Evolutionary conservation across 2,797 vertebrate genomes (phyloP), one percentile per base, ranked within the genome.

Genomic region (Sternotherus odoratus): DNA sequence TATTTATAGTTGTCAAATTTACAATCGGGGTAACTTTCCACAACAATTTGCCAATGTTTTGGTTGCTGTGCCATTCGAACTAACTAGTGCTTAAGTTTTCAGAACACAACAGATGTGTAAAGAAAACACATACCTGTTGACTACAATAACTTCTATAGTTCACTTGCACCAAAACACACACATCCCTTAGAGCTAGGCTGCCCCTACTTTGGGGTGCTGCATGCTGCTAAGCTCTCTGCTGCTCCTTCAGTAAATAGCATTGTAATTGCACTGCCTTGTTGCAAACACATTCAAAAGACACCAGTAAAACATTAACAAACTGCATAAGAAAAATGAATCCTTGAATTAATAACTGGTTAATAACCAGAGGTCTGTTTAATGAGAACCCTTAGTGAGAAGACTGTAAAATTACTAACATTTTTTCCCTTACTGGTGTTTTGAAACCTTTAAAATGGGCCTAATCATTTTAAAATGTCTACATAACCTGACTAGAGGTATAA

Each of bases 1-100:
- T n/a, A n/a, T n/a, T 96, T 94, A 24, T 87, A 92, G 92, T 92
- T 96, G 94, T 96, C 92, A 94, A 87, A 92, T 95, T 95, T 96
- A 91, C 91, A 95, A 93, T 97, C 94, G 92, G 94, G 50, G 75
- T 94, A 89, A 83, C 82, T 93, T 95, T 93, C 94, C 86, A 74
- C 85, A 87, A 82, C 95, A 96, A 95, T 96, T 95, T 96, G 85
- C 94, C 94, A 89, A 88, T 46, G 75, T 48, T 95, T 75, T 86
- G 39, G 72, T 88, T 95, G 95, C 95, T 94, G 93, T 63, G 66
- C 63, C 88, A 79, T 93, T 94, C 28, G 16, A 91, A 87, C 63
- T 91, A 7, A 92, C 82, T 79, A 81, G 63, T 79, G 81, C 92
- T 83, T 95, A 78, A 48, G 93, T 96, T 95, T 93, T 94, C 94